Evolutionary conservation across 2,113 vertebrate genomes (phyloP).

Genomic region (Australoheros scitulus): DNA sequence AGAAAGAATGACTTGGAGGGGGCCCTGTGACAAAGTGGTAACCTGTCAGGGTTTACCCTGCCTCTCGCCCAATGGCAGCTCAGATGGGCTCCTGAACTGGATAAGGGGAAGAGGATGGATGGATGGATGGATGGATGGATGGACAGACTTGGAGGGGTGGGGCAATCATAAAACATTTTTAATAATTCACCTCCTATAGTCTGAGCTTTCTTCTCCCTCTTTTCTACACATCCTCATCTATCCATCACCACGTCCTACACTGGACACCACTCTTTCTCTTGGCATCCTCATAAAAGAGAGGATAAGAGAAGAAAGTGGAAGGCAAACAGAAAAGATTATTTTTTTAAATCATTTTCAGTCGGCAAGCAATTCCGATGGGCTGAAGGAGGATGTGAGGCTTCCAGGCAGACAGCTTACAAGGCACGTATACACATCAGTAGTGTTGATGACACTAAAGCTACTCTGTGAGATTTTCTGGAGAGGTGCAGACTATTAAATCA

Average conservation of each 20-base stretch:
- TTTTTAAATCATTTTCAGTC: slow-evolving; percentile 12
- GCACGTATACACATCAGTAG: neutral
- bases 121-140: neutral
- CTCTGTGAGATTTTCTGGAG: neutral
- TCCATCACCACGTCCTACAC: neutral
- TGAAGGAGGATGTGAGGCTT: slow-evolving; percentile 22
- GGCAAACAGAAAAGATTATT: neutral
- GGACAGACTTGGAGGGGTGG: neutral
- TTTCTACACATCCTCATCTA: neutral
- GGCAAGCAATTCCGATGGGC: neutral
- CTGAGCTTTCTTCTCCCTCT: neutral
- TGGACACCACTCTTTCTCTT: neutral
- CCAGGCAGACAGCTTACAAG: slow-evolving; percentile 11
- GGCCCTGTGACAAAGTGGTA: no score
- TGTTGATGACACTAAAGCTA: neutral
- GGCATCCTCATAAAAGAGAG: slow-evolving; percentile 14
- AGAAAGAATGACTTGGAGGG: neutral
- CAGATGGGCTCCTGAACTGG: no score
- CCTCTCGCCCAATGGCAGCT: no score
- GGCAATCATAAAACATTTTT: neutral
- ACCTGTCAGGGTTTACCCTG: no score
- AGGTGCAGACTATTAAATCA: neutral
- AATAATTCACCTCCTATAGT: neutral
- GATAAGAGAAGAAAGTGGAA: neutral
- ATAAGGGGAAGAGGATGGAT: neutral